A percentile compares a stretch with the other conserved stretches of the same genome.
These are phyloP conservation scores for Himantopus leucocephalus DNA, from an alignment of 2,113 vertebrate genomes.

Conservation along the genomic window DNA sequence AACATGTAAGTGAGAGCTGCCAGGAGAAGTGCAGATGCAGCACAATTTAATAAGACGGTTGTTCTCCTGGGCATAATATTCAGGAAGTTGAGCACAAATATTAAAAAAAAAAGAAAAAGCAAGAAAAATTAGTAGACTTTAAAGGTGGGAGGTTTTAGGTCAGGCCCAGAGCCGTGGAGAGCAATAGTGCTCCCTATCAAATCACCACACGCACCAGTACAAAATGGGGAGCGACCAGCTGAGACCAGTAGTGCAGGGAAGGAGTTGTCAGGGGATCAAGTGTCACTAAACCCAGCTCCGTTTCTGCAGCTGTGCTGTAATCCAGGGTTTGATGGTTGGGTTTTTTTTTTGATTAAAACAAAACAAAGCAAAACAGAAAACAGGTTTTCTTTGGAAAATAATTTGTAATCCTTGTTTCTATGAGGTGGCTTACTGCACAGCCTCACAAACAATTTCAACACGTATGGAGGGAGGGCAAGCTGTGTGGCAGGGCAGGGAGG, in stretches of 20 bases:
- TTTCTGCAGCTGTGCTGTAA: background rate
- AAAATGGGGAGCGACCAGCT: background rate
- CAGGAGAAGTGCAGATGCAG: background rate
- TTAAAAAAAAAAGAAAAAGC: background rate
- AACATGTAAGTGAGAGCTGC: background rate
- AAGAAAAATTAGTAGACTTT: background rate
- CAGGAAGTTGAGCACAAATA: background rate
- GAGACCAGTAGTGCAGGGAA: background rate
- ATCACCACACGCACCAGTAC: background rate
- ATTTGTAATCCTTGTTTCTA: background rate
- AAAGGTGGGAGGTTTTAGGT: background rate
- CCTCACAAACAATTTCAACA: background rate
- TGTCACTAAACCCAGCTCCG: background rate
- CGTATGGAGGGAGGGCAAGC: background rate
- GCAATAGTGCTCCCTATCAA: background rate
- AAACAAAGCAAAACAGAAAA: background rate
- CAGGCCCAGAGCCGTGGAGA: background rate
- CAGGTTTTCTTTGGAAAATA: background rate
- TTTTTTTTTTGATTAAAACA: background rate
- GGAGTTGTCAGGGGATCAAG: background rate
- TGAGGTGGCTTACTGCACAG: background rate
- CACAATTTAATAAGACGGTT: background rate
- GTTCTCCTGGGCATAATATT: background rate
- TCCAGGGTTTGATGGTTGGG: background rate
- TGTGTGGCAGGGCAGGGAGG: background rate